phyloP scores from a whole-genome alignment of 2,888 invertebrate genomes.

The Sclerodermus sp. region DNA sequence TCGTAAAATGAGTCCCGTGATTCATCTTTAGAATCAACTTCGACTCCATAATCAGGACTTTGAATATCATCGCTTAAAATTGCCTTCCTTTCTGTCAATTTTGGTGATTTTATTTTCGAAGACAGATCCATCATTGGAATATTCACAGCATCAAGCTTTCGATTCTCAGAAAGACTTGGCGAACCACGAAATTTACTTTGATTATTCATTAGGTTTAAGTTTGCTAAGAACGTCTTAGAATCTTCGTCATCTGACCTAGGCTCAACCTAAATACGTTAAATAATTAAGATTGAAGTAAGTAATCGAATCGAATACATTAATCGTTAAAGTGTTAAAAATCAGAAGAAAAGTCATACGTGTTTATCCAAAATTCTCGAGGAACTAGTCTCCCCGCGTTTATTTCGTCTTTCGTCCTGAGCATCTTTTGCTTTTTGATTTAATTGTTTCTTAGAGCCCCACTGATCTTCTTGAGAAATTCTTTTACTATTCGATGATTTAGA shows the following conservation, averaged over 20 bases:
- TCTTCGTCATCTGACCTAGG: constrained; percentile 3
- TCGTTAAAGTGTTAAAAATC: too few relatives aligned
- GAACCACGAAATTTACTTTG: constrained; percentile 7
- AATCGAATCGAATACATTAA: too few relatives aligned
- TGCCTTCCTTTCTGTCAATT: constrained; percentile 33
- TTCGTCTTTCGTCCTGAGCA: constrained; percentile 1
- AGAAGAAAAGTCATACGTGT: too few relatives aligned
- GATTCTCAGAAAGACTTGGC: constrained; percentile 19
- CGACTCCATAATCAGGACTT: constrained; percentile 45
- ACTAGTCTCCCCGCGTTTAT: too few relatives aligned
- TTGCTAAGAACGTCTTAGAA: constrained; percentile 8
- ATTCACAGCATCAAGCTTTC: constrained; percentile 27
- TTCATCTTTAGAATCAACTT: constrained; percentile 36
- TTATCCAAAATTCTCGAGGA: too few relatives aligned
- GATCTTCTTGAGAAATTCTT: background rate
- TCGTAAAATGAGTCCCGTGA: constrained; percentile 45
- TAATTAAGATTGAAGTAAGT: too few relatives aligned
- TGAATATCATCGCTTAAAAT: constrained; percentile 33
- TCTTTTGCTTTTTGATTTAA: constrained; percentile 5
- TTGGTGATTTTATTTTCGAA: constrained; percentile 37
- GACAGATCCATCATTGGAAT: constrained; percentile 48
- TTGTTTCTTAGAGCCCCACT: background rate
- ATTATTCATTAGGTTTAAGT: constrained; percentile 5
- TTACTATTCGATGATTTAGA: background rate
- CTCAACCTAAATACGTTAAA: too few relatives aligned